Conservation (phyloP, 2,113 vertebrate genomes). For the Myrmecophaga tridactyla region DNA sequence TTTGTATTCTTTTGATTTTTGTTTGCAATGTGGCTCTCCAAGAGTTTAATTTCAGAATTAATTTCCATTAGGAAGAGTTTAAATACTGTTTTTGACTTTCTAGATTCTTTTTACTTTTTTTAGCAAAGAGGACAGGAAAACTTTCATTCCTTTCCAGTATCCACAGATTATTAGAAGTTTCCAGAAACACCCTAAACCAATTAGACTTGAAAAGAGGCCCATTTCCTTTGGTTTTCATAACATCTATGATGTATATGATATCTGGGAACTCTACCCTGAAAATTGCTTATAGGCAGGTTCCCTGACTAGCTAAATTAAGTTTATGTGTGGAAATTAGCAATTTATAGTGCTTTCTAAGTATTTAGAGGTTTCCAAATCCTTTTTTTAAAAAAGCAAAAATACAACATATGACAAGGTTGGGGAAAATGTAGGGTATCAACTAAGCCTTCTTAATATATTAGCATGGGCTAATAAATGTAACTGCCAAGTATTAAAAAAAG, state of each 20-base stretch:
- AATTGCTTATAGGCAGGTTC: slow-evolving; percentile 70
- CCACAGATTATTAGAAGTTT: slow-evolving; percentile 77
- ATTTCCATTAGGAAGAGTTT: slow-evolving; percentile 28
- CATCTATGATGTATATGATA: slow-evolving; percentile 51
- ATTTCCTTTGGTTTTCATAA: slow-evolving; percentile 73
- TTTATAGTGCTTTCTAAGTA: background rate
- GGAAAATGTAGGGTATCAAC: background rate
- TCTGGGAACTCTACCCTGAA: slow-evolving; percentile 68
- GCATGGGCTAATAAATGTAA: background rate
- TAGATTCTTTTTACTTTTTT: slow-evolving; percentile 36
- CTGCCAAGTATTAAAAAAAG: background rate
- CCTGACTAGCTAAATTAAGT: background rate
- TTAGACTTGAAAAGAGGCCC: slow-evolving; percentile 72
- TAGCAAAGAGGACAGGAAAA: slow-evolving; percentile 76
- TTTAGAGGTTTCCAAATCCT: background rate
- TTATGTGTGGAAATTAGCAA: background rate
- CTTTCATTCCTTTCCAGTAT: slow-evolving; percentile 74
- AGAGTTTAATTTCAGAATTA: slow-evolving; percentile 17
- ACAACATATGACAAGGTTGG: background rate
- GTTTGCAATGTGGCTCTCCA: background rate
- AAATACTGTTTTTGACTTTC: slow-evolving; percentile 63
- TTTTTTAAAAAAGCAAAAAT: background rate
- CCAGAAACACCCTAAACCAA: slow-evolving; percentile 71
- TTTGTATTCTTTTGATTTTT: background rate
- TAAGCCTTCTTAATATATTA: background rate